A percentile compares a stretch with the other conserved stretches of the same genome.
phyloP scores from a whole-genome alignment of 2,797 vertebrate genomes.

The Falco concolor region DNA sequence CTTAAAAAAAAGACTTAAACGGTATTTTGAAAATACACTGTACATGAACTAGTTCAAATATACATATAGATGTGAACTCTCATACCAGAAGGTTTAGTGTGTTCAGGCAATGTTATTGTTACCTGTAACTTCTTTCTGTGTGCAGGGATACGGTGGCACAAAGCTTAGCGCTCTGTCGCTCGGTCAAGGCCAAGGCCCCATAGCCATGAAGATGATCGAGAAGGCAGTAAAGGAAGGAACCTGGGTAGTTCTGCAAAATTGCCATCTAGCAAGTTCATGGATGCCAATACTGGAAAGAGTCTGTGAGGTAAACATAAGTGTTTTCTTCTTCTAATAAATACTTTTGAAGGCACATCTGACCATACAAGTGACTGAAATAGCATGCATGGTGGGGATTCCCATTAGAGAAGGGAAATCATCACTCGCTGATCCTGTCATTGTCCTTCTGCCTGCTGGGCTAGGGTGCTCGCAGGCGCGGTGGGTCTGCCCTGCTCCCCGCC shows the following conservation, averaged over 20 bases:
- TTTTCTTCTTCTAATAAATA: neutral
- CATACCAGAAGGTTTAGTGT: neutral
- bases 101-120: neutral
- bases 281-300: slow-evolving; percentile 87
- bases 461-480: neutral
- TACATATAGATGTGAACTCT: neutral
- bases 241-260: slow-evolving; percentile 92
- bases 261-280: slow-evolving; percentile 91
- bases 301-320: slow-evolving; percentile 80
- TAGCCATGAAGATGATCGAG: slow-evolving; percentile 87
- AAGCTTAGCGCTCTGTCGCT: slow-evolving; percentile 87
- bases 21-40: neutral
- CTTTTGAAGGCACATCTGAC: neutral
- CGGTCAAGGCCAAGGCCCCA: slow-evolving; percentile 90
- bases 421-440: neutral
- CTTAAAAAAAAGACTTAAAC: neutral
- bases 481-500: neutral
- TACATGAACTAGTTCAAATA: neutral
- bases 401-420: neutral
- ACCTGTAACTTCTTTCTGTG: neutral
- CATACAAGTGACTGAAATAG: neutral
- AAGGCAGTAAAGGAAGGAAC: slow-evolving; percentile 82
- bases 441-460: neutral
- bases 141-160: slow-evolving; percentile 81
- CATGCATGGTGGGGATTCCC: neutral